phyloP scores from a whole-genome alignment of 2,113 vertebrate species.

The Uropsilus gracilis region DNA sequence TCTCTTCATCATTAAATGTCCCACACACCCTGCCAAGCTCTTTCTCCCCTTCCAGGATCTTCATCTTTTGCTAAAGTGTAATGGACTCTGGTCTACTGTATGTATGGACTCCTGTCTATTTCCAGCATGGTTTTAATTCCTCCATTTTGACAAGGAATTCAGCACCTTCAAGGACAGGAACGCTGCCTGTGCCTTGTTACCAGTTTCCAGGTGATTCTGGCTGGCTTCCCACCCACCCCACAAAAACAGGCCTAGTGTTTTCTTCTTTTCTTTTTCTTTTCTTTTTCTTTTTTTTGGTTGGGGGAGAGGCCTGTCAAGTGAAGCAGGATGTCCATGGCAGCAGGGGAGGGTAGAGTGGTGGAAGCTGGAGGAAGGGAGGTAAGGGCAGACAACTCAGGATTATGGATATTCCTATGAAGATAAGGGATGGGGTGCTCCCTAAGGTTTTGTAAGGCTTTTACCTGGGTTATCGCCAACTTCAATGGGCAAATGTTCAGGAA shows the following conservation, averaged over 20 bases:
- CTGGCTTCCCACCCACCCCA: background rate
- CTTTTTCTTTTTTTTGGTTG: no score
- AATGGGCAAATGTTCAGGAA: background rate
- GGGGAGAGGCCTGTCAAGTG: no score
- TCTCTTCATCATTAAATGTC: background rate
- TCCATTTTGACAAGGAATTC: background rate
- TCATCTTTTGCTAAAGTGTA: background rate
- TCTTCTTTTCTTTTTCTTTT: no score
- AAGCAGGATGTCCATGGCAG: no score
- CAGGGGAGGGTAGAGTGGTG: background rate
- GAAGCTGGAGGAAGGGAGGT: background rate
- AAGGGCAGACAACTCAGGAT: background rate
- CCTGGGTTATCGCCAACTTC: background rate
- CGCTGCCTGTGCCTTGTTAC: background rate
- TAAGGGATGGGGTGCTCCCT: background rate
- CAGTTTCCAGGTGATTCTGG: background rate
- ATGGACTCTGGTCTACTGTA: background rate
- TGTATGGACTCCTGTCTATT: background rate
- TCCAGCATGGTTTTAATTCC: background rate
- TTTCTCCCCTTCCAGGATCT: background rate
- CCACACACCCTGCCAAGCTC: background rate
- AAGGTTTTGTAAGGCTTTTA: background rate
- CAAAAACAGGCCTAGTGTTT: background rate
- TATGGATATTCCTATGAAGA: background rate
- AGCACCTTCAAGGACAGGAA: background rate